Evolutionary conservation across 2,113 vertebrate genomes (phyloP).

Genomic region (Dinomys branickii): DNA sequence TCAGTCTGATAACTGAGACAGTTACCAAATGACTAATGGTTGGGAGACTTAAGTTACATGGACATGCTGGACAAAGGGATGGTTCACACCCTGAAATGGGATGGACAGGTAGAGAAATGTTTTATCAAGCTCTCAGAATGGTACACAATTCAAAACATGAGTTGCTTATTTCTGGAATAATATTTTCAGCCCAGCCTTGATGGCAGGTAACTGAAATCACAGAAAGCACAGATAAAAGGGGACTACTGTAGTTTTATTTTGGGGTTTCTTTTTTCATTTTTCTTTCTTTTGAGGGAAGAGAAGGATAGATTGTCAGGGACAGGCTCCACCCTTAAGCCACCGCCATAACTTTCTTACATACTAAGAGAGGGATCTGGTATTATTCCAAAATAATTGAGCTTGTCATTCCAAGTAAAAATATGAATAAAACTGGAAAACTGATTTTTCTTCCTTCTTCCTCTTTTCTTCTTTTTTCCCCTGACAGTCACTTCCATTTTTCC

Average conservation of each 20-base stretch:
- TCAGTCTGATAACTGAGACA: not conserved
- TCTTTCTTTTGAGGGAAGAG: not conserved
- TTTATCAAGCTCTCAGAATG: not conserved
- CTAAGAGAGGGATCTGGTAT: not conserved
- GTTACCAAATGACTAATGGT: not conserved
- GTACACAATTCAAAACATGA: not conserved
- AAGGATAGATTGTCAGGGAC: not conserved
- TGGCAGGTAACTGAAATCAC: not conserved
- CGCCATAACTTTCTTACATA: not conserved
- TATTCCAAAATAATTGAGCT: not conserved
- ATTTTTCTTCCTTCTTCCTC: not conserved
- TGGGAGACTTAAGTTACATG: not conserved
- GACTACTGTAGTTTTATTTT: not conserved
- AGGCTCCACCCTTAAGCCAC: not conserved
- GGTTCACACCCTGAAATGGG: not conserved
- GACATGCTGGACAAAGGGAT: not conserved
- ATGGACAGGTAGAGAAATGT: not conserved
- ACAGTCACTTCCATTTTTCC: too few species aligned
- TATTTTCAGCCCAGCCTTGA: not conserved
- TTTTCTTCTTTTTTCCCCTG: too few species aligned
- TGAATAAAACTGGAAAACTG: not conserved
- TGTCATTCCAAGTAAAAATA: constrained; percentile 29
- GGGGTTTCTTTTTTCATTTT: not conserved
- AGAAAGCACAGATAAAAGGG: not conserved
- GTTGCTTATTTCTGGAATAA: not conserved